phyloP scores from a whole-genome alignment of 1,140 invertebrate genomes.

The Heliconius melpomene region DNA sequence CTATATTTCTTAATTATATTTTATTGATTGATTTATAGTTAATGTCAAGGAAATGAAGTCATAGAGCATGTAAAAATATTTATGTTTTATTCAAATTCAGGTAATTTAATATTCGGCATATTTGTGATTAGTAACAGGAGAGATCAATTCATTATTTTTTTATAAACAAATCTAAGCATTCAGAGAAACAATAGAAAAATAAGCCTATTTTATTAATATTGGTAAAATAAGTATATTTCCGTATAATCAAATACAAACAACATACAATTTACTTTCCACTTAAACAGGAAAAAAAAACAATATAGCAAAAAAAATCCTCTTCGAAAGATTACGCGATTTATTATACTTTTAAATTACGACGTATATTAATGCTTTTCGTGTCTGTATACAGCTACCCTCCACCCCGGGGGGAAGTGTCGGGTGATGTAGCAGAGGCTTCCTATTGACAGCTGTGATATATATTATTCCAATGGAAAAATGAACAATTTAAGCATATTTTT shows the following conservation, averaged over 20 bases:
- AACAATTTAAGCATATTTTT: background rate
- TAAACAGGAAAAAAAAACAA: background rate
- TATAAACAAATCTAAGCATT: background rate
- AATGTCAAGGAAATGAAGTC: too few species aligned
- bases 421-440: background rate
- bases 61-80: too few species aligned
- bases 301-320: background rate
- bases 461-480: background rate
- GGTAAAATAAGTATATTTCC: background rate
- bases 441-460: constrained; percentile 11
- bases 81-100: too few species aligned
- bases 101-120: too few species aligned
- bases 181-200: background rate
- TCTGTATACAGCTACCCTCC: background rate
- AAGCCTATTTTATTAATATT: background rate
- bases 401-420: background rate
- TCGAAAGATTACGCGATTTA: background rate
- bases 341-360: constrained; percentile 12
- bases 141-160: too few species aligned
- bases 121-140: too few species aligned
- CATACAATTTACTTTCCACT: background rate
- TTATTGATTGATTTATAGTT: too few species aligned
- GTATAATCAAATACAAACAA: background rate
- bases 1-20: too few species aligned
- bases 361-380: background rate